Conservation (phyloP, 2,888 invertebrate genomes). For the Tipula confusa region DNA sequence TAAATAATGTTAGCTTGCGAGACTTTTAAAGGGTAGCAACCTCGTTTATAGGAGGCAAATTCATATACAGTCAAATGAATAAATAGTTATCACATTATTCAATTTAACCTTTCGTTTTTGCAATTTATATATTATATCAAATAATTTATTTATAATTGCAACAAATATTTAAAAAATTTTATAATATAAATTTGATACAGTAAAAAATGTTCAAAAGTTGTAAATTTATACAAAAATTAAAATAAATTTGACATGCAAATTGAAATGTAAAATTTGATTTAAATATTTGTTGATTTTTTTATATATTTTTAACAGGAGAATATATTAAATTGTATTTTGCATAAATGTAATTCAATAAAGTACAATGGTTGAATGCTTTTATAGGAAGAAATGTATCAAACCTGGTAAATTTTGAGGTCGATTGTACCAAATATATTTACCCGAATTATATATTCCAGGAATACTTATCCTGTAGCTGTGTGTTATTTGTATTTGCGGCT, state of each 20-base stretch:
- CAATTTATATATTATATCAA: neutral
- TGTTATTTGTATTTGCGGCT: no score
- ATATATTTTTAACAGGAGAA: neutral
- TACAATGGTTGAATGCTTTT: neutral
- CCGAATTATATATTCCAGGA: no score
- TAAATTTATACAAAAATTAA: neutral
- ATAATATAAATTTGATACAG: neutral
- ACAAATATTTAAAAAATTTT: neutral
- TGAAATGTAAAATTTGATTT: neutral
- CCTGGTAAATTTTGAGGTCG: no score
- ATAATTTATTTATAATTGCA: constrained; percentile 16
- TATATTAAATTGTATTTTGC: neutral
- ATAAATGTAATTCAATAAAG: neutral
- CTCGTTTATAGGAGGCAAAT: no score
- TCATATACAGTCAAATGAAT: no score
- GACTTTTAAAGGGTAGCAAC: no score
- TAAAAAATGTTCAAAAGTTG: no score
- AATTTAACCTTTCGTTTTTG: neutral
- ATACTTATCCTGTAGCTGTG: no score
- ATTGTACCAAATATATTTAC: no score
- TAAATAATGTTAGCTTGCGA: no score
- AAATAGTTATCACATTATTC: neutral
- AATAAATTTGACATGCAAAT: neutral
- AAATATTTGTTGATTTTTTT: neutral
- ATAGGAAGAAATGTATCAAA: neutral